These are phyloP conservation scores for Etheostoma spectabile DNA, from an alignment of 2,113 vertebrate genomes.

Conservation along the genomic window DNA sequence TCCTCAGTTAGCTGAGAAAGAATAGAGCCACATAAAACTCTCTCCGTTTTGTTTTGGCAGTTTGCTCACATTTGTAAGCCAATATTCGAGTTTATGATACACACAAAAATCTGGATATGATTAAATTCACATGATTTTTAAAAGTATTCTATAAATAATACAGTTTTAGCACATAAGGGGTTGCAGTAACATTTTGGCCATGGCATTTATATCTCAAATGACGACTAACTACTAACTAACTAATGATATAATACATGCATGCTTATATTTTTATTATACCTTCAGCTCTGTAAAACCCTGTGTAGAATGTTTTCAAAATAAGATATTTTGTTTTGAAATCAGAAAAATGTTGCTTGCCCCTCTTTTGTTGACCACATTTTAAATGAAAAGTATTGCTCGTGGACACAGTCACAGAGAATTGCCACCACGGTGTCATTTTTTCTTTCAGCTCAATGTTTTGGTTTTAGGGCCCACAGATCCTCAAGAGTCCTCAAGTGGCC, in stretches of 20 bases:
- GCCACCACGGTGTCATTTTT: too few species aligned
- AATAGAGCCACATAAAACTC: slow-evolving; percentile 1
- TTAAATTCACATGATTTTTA: background rate
- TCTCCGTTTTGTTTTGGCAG: background rate
- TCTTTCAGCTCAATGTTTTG: background rate
- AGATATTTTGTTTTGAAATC: background rate
- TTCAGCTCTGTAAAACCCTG: background rate
- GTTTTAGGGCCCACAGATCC: background rate
- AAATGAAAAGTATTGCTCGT: too few species aligned
- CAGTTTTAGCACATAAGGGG: background rate
- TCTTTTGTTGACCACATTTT: too few species aligned
- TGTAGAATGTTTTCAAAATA: background rate
- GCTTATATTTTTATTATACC: background rate
- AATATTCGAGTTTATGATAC: background rate
- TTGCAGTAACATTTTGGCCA: background rate
- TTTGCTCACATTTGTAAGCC: background rate
- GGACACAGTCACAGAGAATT: too few species aligned
- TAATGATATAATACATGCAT: background rate
- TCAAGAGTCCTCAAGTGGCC: background rate
- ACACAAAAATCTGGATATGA: background rate
- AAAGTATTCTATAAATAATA: background rate
- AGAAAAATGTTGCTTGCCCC: too few species aligned
- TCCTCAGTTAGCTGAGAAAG: background rate
- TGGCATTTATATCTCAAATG: background rate
- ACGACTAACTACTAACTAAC: background rate